Conservation (phyloP, 2,797 vertebrate genomes). For the Melanotaenia maccullochi region DNA sequence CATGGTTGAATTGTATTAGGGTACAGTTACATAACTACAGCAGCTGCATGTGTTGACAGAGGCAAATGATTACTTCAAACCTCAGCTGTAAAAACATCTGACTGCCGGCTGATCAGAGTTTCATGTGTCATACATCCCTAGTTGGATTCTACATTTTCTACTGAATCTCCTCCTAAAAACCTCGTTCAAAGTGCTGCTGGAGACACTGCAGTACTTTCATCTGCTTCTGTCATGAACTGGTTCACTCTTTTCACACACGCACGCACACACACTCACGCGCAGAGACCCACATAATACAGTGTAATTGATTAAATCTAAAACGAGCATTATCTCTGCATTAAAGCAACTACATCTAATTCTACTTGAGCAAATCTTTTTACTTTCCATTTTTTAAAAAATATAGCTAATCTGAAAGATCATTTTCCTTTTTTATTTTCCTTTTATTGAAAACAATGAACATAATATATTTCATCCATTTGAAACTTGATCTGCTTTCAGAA, state of each 20-base stretch:
- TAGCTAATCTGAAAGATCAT: too few relatives aligned
- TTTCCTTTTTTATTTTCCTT: too few relatives aligned
- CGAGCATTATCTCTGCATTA: background rate
- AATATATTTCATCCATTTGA: too few relatives aligned
- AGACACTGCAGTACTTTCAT: conserved; percentile 27
- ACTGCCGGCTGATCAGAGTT: background rate
- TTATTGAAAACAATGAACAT: too few relatives aligned
- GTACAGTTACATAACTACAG: conserved; percentile 4
- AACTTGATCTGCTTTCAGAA: too few relatives aligned
- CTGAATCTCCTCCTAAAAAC: conserved; percentile 1
- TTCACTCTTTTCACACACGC: conserved; percentile 27
- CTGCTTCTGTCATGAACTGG: conserved; percentile 34
- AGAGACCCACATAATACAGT: background rate
- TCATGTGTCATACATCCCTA: background rate
- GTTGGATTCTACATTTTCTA: background rate
- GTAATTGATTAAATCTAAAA: background rate
- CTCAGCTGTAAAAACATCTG: background rate
- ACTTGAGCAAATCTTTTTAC: too few relatives aligned
- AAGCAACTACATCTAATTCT: background rate
- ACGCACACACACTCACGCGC: too few relatives aligned
- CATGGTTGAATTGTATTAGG: conserved; percentile 4
- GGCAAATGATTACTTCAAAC: conserved; percentile 3
- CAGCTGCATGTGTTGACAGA: conserved; percentile 4
- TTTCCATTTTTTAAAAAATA: too few relatives aligned
- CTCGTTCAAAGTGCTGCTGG: conserved; percentile 8